Evolutionary conservation across 1,140 invertebrate species (phyloP).

Genomic region (Drosophila yakuba): DNA sequence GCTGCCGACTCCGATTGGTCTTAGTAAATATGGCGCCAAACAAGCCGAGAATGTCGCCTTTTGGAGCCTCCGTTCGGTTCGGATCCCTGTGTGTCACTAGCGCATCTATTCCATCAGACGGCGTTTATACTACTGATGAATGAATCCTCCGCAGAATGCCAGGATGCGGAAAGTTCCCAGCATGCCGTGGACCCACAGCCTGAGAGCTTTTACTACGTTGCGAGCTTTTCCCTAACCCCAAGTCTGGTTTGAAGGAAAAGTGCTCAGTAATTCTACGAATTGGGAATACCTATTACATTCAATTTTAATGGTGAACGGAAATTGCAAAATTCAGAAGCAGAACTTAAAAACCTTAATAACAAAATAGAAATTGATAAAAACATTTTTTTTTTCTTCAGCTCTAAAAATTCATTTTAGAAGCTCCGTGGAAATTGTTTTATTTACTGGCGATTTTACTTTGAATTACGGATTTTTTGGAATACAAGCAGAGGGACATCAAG

Average conservation of each 20-base stretch:
- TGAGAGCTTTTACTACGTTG: constrained; percentile 56
- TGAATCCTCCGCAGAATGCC: constrained; percentile 63
- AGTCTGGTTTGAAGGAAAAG: neutral
- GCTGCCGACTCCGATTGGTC: constrained; percentile 43
- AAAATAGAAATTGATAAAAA: too few relatives aligned
- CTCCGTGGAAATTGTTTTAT: neutral
- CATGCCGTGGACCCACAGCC: constrained; percentile 47
- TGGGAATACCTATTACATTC: neutral
- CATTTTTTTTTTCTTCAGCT: neutral
- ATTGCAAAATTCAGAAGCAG: neutral
- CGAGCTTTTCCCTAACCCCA: constrained; percentile 34
- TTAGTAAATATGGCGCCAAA: constrained; percentile 76
- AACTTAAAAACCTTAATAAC: neutral
- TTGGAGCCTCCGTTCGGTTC: constrained; percentile 12
- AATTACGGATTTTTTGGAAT: neutral
- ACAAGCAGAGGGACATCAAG: constrained; percentile 10
- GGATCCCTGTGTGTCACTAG: constrained; percentile 31
- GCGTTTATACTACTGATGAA: constrained; percentile 76
- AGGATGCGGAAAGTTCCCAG: constrained; percentile 66
- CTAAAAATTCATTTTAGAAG: neutral
- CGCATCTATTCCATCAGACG: constrained; percentile 62
- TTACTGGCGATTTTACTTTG: constrained; percentile 16
- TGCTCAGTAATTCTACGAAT: neutral
- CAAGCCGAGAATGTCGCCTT: constrained; percentile 47
- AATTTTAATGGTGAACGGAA: neutral